Evolutionary conservation across 1,140 invertebrate species (phyloP).

Genomic region (Orussus abietinus): DNA sequence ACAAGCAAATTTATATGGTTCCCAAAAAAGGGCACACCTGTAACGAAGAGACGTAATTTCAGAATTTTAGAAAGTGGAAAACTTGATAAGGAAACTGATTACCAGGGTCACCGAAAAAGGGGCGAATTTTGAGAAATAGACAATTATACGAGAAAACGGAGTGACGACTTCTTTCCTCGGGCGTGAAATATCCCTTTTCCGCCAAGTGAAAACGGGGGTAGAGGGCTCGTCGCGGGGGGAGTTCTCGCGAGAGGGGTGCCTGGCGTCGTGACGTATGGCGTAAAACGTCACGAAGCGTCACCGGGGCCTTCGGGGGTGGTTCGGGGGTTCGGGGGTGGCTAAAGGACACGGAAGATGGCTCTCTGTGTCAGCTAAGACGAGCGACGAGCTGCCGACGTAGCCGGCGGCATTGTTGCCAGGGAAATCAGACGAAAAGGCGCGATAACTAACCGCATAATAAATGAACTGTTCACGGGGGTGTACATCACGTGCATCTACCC

Average conservation of each 20-base stretch:
- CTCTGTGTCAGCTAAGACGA: conserved; percentile 26
- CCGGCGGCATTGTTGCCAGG: conserved; percentile 53
- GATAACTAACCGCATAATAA: conserved; percentile 56
- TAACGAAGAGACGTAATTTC: conserved; percentile 1
- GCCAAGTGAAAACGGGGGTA: not conserved
- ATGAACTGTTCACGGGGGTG: conserved; percentile 49
- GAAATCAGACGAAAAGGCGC: conserved; percentile 55
- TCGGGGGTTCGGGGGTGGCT: not conserved
- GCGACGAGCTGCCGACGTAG: conserved; percentile 34
- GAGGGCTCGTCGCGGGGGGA: too few relatives aligned
- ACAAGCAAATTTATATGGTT: too few relatives aligned
- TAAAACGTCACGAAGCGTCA: conserved; percentile 37
- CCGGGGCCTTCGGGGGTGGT: conserved; percentile 39
- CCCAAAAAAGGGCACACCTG: too few relatives aligned
- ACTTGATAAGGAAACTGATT: too few relatives aligned
- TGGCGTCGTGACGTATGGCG: conserved; percentile 48
- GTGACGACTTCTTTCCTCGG: too few relatives aligned
- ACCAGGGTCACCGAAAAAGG: too few relatives aligned
- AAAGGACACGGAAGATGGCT: conserved; percentile 8
- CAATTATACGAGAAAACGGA: too few relatives aligned
- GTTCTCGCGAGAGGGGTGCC: too few relatives aligned
- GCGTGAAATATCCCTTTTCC: too few relatives aligned
- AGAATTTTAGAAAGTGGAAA: too few relatives aligned
- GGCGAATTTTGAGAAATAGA: too few relatives aligned
- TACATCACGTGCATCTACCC: conserved; percentile 31